Percentiles rank a stretch among this genome's conserved stretches.
These are phyloP conservation scores for Brachyptera risi DNA, from an alignment of 2,888 invertebrate genomes.

Conservation along the genomic window DNA sequence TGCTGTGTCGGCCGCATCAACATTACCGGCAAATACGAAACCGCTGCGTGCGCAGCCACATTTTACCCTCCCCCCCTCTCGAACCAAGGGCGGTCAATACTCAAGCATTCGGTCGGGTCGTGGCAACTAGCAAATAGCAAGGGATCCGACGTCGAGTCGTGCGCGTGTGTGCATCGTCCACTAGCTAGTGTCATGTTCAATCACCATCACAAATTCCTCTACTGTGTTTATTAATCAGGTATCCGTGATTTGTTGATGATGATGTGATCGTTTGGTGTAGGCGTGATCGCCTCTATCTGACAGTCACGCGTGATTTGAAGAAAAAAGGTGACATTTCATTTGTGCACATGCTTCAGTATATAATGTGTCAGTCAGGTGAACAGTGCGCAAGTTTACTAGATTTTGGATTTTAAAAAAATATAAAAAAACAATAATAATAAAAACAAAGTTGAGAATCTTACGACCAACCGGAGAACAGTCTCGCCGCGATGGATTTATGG, in stretches of 20 bases:
- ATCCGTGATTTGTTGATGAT: not conserved
- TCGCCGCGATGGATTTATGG: constrained; percentile 13
- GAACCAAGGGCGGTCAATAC: not conserved
- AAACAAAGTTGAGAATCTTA: too few species aligned
- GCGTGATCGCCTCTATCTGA: not conserved
- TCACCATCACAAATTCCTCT: not conserved
- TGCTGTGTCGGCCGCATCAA: not conserved
- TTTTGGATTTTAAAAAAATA: not conserved
- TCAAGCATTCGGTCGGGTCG: too few species aligned
- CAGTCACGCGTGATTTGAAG: not conserved
- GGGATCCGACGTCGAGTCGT: not conserved
- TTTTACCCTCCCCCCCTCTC: not conserved
- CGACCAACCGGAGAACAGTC: not conserved
- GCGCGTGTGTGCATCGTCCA: not conserved
- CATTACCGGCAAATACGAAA: not conserved
- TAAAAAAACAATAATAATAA: too few species aligned
- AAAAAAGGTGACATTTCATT: not conserved
- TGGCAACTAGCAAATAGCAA: too few species aligned
- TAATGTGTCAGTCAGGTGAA: not conserved
- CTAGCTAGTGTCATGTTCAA: not conserved
- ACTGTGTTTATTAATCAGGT: not conserved
- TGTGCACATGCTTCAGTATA: too few species aligned
- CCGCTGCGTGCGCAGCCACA: not conserved
- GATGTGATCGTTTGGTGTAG: not conserved
- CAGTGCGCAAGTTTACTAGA: not conserved